Conservation (phyloP, 1,140 invertebrate genomes). For the Drosophila watanabei region DNA sequence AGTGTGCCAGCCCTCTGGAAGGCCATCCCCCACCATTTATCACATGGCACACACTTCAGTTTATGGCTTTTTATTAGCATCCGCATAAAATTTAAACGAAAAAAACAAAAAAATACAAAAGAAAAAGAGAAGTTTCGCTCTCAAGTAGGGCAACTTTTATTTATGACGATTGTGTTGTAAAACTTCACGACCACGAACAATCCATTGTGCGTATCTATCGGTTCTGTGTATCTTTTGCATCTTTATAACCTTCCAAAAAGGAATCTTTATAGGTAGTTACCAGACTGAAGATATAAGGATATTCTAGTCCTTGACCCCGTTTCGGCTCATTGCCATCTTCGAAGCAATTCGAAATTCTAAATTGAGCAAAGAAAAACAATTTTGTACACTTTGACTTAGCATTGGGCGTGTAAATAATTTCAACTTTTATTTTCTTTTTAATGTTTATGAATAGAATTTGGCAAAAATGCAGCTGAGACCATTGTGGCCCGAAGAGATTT, state of each 20-base stretch:
- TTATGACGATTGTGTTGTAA: constrained; percentile 43
- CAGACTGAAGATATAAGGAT: background rate
- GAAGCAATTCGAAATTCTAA: constrained; percentile 9
- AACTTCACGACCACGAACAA: constrained; percentile 26
- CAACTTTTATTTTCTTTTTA: constrained; percentile 3
- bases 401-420: constrained; percentile 30
- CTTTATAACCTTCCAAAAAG: constrained; percentile 21
- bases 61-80: constrained; percentile 50
- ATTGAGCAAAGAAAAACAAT: constrained; percentile 6
- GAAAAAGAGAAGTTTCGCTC: background rate
- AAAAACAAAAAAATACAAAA: background rate
- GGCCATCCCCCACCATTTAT: constrained; percentile 86
- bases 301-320: background rate
- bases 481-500: background rate
- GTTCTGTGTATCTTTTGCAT: constrained; percentile 13
- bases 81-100: constrained; percentile 32
- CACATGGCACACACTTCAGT: constrained; percentile 40
- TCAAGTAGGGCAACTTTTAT: constrained; percentile 34
- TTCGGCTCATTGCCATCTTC: background rate
- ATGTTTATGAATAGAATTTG: constrained; percentile 6
- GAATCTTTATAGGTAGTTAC: constrained; percentile 32
- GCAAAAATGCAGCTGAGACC: background rate
- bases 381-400: constrained; percentile 23
- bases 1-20: background rate
- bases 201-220: constrained; percentile 18